Percentiles rank a stretch among this genome's conserved stretches.
phyloP scores from a whole-genome alignment of 2,888 invertebrate species.

The Microctonus aethiopoides region DNA sequence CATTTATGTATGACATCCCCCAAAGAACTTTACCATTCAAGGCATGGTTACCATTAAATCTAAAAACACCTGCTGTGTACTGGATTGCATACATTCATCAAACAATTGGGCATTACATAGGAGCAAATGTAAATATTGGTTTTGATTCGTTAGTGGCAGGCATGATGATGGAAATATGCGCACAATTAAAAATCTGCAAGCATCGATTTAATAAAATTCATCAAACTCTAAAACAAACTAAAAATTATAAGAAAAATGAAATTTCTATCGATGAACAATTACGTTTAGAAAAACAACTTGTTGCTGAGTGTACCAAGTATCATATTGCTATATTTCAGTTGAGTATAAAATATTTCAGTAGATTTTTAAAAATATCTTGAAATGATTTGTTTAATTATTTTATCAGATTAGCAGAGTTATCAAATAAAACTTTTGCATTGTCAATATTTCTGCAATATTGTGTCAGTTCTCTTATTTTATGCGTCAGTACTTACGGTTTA shows the following conservation, averaged over 20 bases:
- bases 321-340: conserved; percentile 29
- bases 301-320: conserved; percentile 15
- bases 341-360: neutral
- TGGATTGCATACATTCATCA: conserved; percentile 37
- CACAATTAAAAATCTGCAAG: conserved; percentile 38
- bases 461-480: conserved; percentile 26
- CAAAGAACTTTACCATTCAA: conserved; percentile 39
- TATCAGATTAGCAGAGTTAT: neutral
- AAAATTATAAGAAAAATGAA: neutral
- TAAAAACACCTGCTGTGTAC: conserved; percentile 34
- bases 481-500: conserved; percentile 19
- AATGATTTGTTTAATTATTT: neutral
- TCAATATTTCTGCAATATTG: conserved; percentile 25
- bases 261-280: neutral
- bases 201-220: conserved; percentile 28
- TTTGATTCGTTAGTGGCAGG: conserved; percentile 44
- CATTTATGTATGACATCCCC: conserved; percentile 31
- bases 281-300: neutral
- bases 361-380: too few species aligned
- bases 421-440: conserved; percentile 9
- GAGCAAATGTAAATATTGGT: conserved; percentile 33
- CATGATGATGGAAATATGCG: conserved; percentile 42
- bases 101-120: conserved; percentile 19
- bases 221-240: neutral
- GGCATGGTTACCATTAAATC: conserved; percentile 44